phyloP scores from a whole-genome alignment of 2,113 vertebrate species.

The Erinaceus europaeus region DNA sequence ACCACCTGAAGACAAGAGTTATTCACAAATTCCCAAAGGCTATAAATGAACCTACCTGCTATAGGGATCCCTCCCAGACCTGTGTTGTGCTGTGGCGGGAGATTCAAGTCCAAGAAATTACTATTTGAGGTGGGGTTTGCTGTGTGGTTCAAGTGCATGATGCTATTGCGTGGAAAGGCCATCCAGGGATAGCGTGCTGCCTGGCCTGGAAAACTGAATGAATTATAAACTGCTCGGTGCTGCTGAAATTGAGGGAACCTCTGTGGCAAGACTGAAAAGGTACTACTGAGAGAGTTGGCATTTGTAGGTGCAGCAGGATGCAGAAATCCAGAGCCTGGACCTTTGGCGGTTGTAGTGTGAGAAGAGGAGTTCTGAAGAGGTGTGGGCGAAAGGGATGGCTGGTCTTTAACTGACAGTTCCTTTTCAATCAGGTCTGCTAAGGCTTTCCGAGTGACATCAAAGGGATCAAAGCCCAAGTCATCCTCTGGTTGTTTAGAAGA shows the following conservation, averaged over 20 bases:
- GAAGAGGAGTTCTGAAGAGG: slow-evolving; percentile 86
- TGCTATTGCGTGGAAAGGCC: slow-evolving; percentile 94
- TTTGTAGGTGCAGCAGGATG: slow-evolving; percentile 84
- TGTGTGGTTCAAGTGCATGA: slow-evolving; percentile 95
- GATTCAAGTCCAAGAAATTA: slow-evolving; percentile 98
- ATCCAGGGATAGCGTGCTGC: slow-evolving; percentile 96
- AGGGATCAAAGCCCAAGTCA: slow-evolving; percentile 99
- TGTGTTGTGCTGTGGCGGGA: slow-evolving; percentile 96
- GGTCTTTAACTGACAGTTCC: slow-evolving; percentile 98
- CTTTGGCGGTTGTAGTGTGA: slow-evolving; percentile 89
- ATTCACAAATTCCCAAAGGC: slow-evolving; percentile 51
- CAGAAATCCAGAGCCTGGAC: slow-evolving; percentile 88
- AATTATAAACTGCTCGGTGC: slow-evolving; percentile 97
- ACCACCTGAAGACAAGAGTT: slow-evolving; percentile 72
- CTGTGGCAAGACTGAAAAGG: slow-evolving; percentile 93
- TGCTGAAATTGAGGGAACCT: slow-evolving; percentile 94
- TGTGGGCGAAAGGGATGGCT: slow-evolving; percentile 84
- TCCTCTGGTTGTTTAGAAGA: slow-evolving; percentile 99
- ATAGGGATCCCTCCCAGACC: slow-evolving; percentile 98
- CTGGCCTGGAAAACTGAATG: slow-evolving; percentile 95
- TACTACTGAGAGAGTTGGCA: slow-evolving; percentile 89
- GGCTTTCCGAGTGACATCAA: slow-evolving; percentile 98
- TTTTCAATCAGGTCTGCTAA: slow-evolving; percentile 99
- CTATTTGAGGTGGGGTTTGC: slow-evolving; percentile 96
- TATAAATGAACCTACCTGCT: slow-evolving; percentile 90